Percentiles rank a stretch among this genome's conserved stretches.
Evolutionary conservation across 1,140 invertebrate species (phyloP).

Genomic region (Doryteuthis pealeii): DNA sequence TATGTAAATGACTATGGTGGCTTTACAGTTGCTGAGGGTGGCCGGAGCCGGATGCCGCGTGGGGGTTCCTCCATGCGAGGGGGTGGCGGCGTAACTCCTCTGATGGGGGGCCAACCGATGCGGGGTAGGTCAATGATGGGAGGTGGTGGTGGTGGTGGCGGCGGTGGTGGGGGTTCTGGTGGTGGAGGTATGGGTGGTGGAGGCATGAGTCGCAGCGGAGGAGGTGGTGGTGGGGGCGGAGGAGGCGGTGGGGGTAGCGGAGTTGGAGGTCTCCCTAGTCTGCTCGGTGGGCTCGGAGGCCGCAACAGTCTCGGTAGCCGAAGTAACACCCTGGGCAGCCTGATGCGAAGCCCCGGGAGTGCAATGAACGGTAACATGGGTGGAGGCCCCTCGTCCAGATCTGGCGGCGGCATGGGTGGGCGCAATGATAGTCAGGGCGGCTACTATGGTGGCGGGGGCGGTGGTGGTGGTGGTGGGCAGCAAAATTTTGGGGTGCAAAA

Average conservation of each 20-base stretch:
- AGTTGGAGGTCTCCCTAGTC: constrained; percentile 17
- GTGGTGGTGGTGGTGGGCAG: neutral
- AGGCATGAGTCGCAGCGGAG: constrained; percentile 24
- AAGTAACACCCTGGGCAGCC: neutral
- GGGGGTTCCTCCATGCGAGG: constrained; percentile 25
- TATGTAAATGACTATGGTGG: constrained; percentile 93
- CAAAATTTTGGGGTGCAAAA: neutral
- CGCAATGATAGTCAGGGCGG: constrained; percentile 38
- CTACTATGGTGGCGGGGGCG: neutral
- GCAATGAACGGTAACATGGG: neutral
- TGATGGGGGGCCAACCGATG: neutral
- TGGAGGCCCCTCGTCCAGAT: constrained; percentile 26
- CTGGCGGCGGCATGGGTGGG: constrained; percentile 52
- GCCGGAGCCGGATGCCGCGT: constrained; percentile 29
- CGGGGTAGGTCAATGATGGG: constrained; percentile 3
- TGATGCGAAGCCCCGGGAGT: neutral
- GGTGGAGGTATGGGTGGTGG: constrained; percentile 22
- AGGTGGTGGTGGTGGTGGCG: constrained; percentile 19
- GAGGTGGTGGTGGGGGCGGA: constrained; percentile 14
- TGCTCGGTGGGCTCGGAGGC: neutral
- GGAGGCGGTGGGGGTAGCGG: constrained; percentile 27
- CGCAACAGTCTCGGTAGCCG: neutral
- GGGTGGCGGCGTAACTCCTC: neutral
- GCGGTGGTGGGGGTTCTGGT: constrained; percentile 27
- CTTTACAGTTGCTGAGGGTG: constrained; percentile 59